Evolutionary conservation across 2,888 invertebrate species (phyloP).

Genomic region (Tyria jacobaeae): DNA sequence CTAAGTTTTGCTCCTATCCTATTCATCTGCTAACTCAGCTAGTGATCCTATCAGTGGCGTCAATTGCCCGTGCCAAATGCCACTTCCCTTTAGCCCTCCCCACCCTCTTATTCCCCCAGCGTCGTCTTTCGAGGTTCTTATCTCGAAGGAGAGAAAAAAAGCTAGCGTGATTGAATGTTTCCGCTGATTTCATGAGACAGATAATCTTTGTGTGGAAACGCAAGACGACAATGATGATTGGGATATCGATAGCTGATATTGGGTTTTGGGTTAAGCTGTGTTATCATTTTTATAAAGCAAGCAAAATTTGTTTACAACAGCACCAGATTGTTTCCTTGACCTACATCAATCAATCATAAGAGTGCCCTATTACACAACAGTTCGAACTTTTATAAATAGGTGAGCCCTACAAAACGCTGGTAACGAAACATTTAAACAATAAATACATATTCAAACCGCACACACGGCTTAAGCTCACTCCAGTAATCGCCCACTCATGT

Average conservation of each 20-base stretch:
- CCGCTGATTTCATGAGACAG: slow-evolving; percentile 76
- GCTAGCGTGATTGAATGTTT: slow-evolving; percentile 80
- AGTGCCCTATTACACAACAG: neutral
- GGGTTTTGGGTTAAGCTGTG: slow-evolving; percentile 26
- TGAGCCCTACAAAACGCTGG: no score
- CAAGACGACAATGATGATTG: slow-evolving; percentile 53
- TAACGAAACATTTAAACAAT: no score
- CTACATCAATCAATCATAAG: no score
- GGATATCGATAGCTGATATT: slow-evolving; percentile 43
- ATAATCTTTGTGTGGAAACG: slow-evolving; percentile 69
- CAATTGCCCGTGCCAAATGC: slow-evolving; percentile 87
- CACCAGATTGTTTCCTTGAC: no score
- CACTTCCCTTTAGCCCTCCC: slow-evolving; percentile 68
- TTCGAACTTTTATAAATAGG: no score
- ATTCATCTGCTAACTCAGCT: slow-evolving; percentile 81
- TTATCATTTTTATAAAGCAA: neutral
- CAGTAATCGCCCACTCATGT: neutral
- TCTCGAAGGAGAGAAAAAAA: slow-evolving; percentile 68
- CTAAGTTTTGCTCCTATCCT: slow-evolving; percentile 62
- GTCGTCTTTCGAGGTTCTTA: slow-evolving; percentile 64
- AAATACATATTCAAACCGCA: neutral
- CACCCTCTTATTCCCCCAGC: slow-evolving; percentile 37
- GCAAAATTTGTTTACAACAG: neutral
- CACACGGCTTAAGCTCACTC: neutral
- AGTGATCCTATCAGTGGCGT: slow-evolving; percentile 85